Base-by-base conservation (phyloP, 2,113 vertebrate species). In the Corydoras maculifer region DNA sequence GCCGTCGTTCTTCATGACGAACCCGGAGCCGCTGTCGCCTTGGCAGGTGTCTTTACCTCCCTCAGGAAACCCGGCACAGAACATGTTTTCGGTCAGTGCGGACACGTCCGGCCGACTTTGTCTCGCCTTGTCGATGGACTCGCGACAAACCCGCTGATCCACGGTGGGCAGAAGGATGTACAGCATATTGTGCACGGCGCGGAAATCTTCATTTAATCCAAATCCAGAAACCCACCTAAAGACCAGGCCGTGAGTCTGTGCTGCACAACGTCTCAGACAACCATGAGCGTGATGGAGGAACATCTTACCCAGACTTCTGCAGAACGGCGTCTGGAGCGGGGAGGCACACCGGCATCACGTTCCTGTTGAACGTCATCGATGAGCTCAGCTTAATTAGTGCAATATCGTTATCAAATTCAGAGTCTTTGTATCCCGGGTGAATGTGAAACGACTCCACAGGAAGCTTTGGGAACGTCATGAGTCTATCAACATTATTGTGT, bases 81-180 rank as follows among this genome's bases (percentile, higher is more conserved):
- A 94, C 93, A 94, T 94, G 78, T 94, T 94, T 72, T 92, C 89
- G 0, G 93, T 92, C 72, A 94, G 87, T 0, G 87, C 88, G 69
- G 91, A 91, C 82, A 90, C 91, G 2, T 86, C 86, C 0, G 82
- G 86, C 5, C 84, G 83, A 0, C 83, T 89, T 0, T 4, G 11
- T 60, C 18, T 73, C 18, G 49, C 4, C 3, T 9, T 9, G 76
- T 92, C 88, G 0, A 92, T 91, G 79, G 90, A 92, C 32, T 74
- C 79, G 77, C 90, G 90, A 72, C 91, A 93, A 55, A 86, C 84
- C 0, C 80, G 75, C 0, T 91, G 90, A 0, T 89, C 81, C 58
- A 93, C 89, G 74, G 92, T 88, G 0, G 90, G 91, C n/a, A 93
- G 68, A 18, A 90, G 88, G 68, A 93, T 91, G 0, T 92, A 93